These are phyloP conservation scores for Climacteris rufus DNA, from an alignment of 2,113 vertebrate genomes.

Conservation along the genomic window DNA sequence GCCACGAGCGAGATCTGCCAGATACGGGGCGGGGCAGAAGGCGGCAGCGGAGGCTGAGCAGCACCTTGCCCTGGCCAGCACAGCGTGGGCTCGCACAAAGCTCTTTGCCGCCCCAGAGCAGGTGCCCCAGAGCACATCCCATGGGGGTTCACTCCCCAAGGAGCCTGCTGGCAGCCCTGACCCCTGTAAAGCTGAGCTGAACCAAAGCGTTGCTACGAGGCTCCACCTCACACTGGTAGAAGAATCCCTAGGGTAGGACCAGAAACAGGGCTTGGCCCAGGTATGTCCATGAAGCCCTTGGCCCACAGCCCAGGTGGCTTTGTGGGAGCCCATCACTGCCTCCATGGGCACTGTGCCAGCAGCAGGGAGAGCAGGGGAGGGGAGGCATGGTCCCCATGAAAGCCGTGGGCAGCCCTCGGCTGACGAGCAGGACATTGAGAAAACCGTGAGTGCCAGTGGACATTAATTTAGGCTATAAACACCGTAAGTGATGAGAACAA, in stretches of 20 bases:
- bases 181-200: background rate
- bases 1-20: fast-evolving
- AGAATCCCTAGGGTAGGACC: background rate
- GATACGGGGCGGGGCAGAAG: fast-evolving
- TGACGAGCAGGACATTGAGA: fast-evolving
- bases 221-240: background rate
- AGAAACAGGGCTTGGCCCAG: background rate
- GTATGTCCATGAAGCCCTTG: background rate
- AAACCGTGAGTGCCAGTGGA: fast-evolving
- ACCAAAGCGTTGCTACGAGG: fast-evolving
- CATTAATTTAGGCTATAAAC: background rate
- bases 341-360: fast-evolving
- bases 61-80: fast-evolving
- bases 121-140: fast-evolving
- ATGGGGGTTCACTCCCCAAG: fast-evolving
- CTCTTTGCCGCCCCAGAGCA: fast-evolving
- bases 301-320: background rate
- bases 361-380: background rate
- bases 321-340: fast-evolving
- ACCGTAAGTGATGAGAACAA: background rate
- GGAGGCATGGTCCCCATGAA: fast-evolving
- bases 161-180: background rate
- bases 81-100: fast-evolving
- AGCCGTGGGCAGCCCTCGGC: fast-evolving
- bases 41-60: background rate